Conservation (phyloP, 2,113 vertebrate species). For the Acrocephalus kingi region DNA sequence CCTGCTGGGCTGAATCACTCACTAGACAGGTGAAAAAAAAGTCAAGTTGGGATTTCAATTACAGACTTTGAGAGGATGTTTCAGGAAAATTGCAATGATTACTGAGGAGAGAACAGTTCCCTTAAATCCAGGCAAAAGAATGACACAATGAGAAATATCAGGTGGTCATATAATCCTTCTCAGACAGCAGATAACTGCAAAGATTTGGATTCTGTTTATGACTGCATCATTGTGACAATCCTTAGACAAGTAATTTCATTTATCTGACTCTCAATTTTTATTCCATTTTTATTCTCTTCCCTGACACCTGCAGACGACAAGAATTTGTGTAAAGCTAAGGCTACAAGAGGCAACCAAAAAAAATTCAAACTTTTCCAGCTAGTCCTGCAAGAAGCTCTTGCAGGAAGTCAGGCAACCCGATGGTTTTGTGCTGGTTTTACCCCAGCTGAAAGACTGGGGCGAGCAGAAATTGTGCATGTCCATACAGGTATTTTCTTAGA, state of each 20-base stretch:
- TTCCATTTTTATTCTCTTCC: not conserved
- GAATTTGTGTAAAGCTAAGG: not conserved
- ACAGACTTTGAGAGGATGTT: not conserved
- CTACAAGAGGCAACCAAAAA: fast-evolving
- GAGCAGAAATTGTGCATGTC: not conserved
- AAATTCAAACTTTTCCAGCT: not conserved
- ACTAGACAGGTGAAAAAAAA: not conserved
- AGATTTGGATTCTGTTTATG: not conserved
- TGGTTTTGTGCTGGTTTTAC: not conserved
- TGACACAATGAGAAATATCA: not conserved
- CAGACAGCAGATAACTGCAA: not conserved
- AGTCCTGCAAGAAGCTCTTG: not conserved
- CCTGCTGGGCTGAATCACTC: not conserved
- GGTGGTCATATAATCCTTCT: not conserved
- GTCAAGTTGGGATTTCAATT: not conserved
- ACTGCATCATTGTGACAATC: not conserved
- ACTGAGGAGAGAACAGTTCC: not conserved
- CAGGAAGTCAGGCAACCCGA: not conserved
- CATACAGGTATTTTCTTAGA: not conserved
- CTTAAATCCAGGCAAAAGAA: not conserved
- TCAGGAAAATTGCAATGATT: not conserved
- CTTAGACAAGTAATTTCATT: not conserved
- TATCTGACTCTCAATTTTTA: not conserved
- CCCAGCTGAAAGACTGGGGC: not conserved
- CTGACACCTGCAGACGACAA: not conserved